phyloP scores from a whole-genome alignment of 2,888 invertebrate species.

The Netelia fuscicornis region DNA sequence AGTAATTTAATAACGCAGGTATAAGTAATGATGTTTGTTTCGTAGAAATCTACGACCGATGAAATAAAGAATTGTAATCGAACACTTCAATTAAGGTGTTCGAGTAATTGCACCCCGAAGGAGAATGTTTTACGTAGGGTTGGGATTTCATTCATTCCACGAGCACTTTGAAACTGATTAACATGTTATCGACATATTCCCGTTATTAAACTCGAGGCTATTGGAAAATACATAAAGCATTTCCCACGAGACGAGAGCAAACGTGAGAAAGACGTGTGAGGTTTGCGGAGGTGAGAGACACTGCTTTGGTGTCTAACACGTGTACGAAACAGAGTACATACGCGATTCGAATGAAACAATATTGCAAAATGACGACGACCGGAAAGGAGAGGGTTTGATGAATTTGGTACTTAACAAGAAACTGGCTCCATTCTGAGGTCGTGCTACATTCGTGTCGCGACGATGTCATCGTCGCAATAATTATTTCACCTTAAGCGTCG shows the following conservation, averaged over 20 bases:
- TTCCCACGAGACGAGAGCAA: neutral
- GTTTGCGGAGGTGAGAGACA: neutral
- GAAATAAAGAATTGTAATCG: no score
- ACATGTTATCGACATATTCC: neutral
- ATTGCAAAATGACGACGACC: neutral
- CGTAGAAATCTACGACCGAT: no score
- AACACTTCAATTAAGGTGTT: no score
- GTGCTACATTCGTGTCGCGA: conserved; percentile 15
- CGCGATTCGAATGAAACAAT: conserved; percentile 25
- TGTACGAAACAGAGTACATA: neutral
- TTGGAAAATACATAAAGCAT: conserved; percentile 13
- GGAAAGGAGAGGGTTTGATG: neutral
- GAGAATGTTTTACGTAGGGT: no score
- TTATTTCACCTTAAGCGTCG: conserved; percentile 50
- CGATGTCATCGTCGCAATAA: conserved; percentile 41
- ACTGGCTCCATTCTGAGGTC: conserved; percentile 15
- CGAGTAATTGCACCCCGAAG: no score
- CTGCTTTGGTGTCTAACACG: neutral
- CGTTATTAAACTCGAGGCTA: conserved; percentile 20
- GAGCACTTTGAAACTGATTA: neutral
- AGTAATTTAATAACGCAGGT: no score
- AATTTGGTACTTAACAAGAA: conserved; percentile 44
- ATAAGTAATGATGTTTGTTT: no score
- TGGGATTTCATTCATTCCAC: no score
- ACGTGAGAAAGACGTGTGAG: neutral